phyloP scores from a whole-genome alignment of 2,797 vertebrate species.

The Enoplosus armatus region DNA sequence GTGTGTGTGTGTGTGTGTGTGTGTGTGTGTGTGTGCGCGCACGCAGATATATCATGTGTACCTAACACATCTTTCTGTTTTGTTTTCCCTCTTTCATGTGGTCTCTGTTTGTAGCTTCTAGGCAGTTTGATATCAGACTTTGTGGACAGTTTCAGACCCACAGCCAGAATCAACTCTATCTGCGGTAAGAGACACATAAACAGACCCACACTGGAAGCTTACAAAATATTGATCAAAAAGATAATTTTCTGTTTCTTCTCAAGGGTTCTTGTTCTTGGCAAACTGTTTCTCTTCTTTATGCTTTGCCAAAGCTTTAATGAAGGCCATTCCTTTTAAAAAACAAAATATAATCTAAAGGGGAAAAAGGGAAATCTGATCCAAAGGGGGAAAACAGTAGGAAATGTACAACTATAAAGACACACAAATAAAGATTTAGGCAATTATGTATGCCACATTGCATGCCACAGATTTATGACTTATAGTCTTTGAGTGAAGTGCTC shows the following conservation, averaged over 20 bases:
- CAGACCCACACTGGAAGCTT: not conserved
- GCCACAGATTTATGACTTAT: not conserved
- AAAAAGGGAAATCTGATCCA: not conserved
- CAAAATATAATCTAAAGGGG: not conserved
- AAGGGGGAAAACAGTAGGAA: not conserved
- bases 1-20: not conserved
- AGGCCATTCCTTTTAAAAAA: not conserved
- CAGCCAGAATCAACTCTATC: constrained; percentile 98
- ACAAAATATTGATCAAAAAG: not conserved
- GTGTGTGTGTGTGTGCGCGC: too few relatives aligned
- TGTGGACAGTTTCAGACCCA: constrained; percentile 98
- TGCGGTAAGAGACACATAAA: constrained; percentile 89
- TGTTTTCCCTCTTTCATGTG: not conserved
- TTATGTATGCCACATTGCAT: not conserved
- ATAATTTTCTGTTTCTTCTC: not conserved
- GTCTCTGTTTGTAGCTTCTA: constrained; percentile 85
- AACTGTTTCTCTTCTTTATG: not conserved
- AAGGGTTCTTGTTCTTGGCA: not conserved
- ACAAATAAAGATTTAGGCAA: not conserved
- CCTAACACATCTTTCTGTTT: not conserved
- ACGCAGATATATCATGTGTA: not conserved
- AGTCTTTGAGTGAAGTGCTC: not conserved
- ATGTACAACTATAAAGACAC: not conserved
- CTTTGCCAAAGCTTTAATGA: not conserved
- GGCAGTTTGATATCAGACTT: constrained; percentile 97